These are phyloP conservation scores for Bryconaethiops microstoma DNA, from an alignment of 2,797 vertebrate species.

Conservation along the genomic window DNA sequence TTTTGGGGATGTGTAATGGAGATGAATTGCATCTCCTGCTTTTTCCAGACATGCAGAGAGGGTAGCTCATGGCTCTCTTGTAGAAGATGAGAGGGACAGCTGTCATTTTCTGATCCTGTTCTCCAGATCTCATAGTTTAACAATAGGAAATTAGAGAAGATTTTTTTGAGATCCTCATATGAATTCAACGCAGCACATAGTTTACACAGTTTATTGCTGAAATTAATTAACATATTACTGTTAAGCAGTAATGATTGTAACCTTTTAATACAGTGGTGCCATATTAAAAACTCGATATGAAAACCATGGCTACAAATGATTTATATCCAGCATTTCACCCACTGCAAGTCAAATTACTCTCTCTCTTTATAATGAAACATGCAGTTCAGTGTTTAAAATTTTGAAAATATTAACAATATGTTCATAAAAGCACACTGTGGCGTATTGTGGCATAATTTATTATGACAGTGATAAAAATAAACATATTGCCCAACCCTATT, in stretches of 20 bases:
- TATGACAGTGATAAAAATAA: no score
- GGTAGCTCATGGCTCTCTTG: slow-evolving; percentile 25
- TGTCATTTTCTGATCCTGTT: slow-evolving; percentile 40
- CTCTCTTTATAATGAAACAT: no score
- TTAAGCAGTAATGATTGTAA: background rate
- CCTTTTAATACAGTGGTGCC: background rate
- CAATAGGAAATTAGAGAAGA: slow-evolving; percentile 25
- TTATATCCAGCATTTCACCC: no score
- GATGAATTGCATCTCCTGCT: slow-evolving; percentile 39
- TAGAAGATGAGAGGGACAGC: slow-evolving; percentile 41
- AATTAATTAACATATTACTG: no score
- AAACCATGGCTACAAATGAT: background rate
- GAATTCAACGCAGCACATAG: background rate
- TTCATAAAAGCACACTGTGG: no score
- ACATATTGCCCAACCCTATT: no score
- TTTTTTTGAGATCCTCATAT: background rate
- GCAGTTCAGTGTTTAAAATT: no score
- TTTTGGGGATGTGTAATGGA: slow-evolving; percentile 47
- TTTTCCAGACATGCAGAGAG: slow-evolving; percentile 48
- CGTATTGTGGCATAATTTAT: no score
- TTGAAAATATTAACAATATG: no score
- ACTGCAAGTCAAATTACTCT: no score
- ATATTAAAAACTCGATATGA: background rate
- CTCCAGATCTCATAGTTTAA: slow-evolving; percentile 38
- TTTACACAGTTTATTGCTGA: background rate